phyloP scores from a whole-genome alignment of 2,113 vertebrate genomes.

The Rhinolophus sinicus region DNA sequence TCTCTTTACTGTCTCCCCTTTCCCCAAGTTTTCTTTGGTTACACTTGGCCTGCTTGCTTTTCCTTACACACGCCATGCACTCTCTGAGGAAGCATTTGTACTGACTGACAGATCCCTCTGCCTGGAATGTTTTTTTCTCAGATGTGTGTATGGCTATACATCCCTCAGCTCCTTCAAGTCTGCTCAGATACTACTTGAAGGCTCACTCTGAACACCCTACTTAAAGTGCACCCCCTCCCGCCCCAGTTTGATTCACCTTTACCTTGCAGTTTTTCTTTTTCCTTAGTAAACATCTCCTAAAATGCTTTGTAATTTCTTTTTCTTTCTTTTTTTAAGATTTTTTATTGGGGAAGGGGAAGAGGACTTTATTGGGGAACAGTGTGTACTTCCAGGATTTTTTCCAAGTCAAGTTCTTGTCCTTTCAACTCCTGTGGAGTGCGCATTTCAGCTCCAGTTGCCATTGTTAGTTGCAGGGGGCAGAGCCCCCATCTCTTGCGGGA shows the following conservation, averaged over 20 bases:
- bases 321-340: no score
- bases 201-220: not conserved
- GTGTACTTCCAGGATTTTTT: no score
- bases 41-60: not conserved
- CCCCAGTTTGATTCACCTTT: not conserved
- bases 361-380: no score
- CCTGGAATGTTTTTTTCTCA: not conserved
- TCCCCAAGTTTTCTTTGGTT: not conserved
- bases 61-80: not conserved
- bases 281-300: not conserved
- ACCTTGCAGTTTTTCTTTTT: slow-evolving; percentile 1
- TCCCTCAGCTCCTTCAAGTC: not conserved
- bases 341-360: no score
- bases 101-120: not conserved
- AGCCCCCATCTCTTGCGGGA: no score
- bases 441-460: no score
- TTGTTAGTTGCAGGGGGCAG: no score
- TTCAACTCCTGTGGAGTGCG: no score
- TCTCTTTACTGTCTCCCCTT: not conserved
- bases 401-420: no score
- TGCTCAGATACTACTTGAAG: not conserved
- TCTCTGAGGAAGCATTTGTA: not conserved
- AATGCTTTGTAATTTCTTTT: not conserved
- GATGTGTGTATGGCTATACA: not conserved
- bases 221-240: not conserved